These are phyloP conservation scores for Volucella inanis DNA, from an alignment of 2,888 invertebrate genomes.

Conservation along the genomic window DNA sequence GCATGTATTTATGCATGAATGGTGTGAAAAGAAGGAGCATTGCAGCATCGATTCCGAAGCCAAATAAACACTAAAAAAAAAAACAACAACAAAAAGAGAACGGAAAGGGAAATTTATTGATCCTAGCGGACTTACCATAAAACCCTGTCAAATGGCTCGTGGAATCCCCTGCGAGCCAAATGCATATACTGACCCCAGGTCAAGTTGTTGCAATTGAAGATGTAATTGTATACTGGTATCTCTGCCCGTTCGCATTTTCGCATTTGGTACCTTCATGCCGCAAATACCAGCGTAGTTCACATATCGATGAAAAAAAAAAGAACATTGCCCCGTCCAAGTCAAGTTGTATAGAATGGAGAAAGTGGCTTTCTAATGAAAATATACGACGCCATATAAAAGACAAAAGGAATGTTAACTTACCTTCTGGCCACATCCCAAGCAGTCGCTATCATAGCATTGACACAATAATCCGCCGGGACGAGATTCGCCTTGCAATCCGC, in stretches of 20 bases:
- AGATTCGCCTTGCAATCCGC: slow-evolving; percentile 81
- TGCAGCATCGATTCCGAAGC: slow-evolving; percentile 32
- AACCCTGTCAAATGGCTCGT: slow-evolving; percentile 83
- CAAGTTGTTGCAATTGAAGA: slow-evolving; percentile 82
- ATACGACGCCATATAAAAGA: slow-evolving; percentile 50
- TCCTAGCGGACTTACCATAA: slow-evolving; percentile 81
- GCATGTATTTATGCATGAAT: slow-evolving; percentile 70
- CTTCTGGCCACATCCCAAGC: slow-evolving; percentile 83
- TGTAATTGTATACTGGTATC: slow-evolving; percentile 83
- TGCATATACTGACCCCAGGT: slow-evolving; percentile 83
- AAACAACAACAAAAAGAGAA: slow-evolving; percentile 23
- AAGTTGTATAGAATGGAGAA: slow-evolving; percentile 22
- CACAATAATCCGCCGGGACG: slow-evolving; percentile 83
- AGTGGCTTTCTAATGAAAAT: slow-evolving; percentile 67
- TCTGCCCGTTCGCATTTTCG: slow-evolving; percentile 77
- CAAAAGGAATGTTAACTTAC: slow-evolving; percentile 76
- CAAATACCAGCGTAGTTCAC: background rate
- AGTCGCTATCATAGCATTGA: slow-evolving; percentile 83
- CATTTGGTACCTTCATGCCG: slow-evolving; percentile 60
- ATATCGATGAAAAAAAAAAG: slow-evolving; percentile 1
- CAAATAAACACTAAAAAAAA: slow-evolving; percentile 26
- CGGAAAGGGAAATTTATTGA: slow-evolving; percentile 70
- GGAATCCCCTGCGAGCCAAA: slow-evolving; percentile 82
- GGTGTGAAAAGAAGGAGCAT: slow-evolving; percentile 59
- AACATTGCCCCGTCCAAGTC: background rate